These are phyloP conservation scores for Brachionus plicatilis DNA, from an alignment of 1,140 invertebrate genomes.

Conservation along the genomic window DNA sequence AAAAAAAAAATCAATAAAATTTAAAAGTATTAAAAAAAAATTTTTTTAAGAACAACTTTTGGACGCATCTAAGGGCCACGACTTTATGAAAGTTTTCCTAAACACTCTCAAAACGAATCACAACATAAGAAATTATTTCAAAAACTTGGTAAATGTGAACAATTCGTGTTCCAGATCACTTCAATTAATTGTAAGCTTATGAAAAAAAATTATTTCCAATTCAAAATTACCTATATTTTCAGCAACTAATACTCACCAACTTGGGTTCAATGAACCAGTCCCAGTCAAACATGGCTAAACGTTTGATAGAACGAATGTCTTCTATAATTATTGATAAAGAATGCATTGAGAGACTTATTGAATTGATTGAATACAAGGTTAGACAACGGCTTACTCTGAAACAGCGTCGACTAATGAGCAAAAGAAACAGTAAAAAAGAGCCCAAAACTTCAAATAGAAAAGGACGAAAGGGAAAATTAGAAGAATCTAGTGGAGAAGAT, in stretches of 20 bases:
- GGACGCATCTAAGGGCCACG: constrained; percentile 1
- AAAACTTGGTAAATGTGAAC: constrained; percentile 29
- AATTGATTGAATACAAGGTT: constrained; percentile 49
- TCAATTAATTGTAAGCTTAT: constrained; percentile 8
- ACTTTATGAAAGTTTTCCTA: constrained; percentile 21
- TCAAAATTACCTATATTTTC: not conserved
- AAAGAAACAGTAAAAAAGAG: constrained; percentile 45
- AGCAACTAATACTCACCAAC: constrained; percentile 86
- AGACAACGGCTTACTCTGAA: constrained; percentile 15
- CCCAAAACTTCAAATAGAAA: constrained; percentile 47
- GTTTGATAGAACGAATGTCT: constrained; percentile 82
- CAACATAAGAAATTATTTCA: constrained; percentile 22
- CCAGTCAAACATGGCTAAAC: constrained; percentile 74
- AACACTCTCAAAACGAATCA: constrained; percentile 16
- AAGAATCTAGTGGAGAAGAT: constrained; percentile 46
- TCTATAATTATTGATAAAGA: constrained; percentile 89
- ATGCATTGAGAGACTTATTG: constrained; percentile 59
- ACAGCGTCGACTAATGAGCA: constrained; percentile 43
- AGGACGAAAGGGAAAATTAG: not conserved
- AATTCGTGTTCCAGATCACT: constrained; percentile 27
- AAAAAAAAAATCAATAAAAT: not conserved
- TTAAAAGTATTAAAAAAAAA: not conserved
- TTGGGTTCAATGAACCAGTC: constrained; percentile 65
- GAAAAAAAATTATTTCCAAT: not conserved
- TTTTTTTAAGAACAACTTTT: not conserved